Conservation (phyloP, 30 jellyfish, hydroid and myxozoan species). For the Haliclystus octoradiatus region DNA sequence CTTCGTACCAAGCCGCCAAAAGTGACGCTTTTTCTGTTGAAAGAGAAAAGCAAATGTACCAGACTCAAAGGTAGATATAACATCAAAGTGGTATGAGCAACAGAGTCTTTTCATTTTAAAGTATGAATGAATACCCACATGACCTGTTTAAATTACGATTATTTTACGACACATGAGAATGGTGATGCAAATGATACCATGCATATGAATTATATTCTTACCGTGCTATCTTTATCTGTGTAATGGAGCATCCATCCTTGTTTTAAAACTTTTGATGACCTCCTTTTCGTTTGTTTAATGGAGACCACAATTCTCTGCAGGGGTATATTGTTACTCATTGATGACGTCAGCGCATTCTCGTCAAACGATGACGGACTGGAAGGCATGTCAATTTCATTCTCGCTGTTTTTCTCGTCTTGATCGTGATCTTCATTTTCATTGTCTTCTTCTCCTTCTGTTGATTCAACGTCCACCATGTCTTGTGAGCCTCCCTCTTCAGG, state of each 20-base stretch:
- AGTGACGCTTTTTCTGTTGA: slow-evolving; percentile 68
- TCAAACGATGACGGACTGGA: slow-evolving; percentile 32
- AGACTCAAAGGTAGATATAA: neutral
- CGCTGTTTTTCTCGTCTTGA: slow-evolving; percentile 4
- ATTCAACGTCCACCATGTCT: slow-evolving; percentile 33
- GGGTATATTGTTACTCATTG: slow-evolving; percentile 77
- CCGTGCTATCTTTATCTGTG: slow-evolving; percentile 56
- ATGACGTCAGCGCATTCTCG: slow-evolving; percentile 33
- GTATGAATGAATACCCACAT: too few relatives aligned
- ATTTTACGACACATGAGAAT: too few relatives aligned
- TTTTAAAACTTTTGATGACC: slow-evolving; percentile 74
- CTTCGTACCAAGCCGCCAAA: slow-evolving; percentile 96
- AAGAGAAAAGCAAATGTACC: neutral
- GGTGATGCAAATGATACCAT: too few relatives aligned
- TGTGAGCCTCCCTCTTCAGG: slow-evolving; percentile 48
- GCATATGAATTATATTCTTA: neutral
- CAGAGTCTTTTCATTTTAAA: neutral
- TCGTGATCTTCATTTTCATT: slow-evolving; percentile 46
- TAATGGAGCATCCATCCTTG: slow-evolving; percentile 92
- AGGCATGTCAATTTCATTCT: slow-evolving; percentile 11
- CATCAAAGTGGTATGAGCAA: neutral
- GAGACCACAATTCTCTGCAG: slow-evolving; percentile 89
- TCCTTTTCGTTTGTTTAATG: slow-evolving; percentile 51
- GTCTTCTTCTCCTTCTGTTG: slow-evolving; percentile 38
- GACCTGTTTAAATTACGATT: too few relatives aligned